Evolutionary conservation across 2,797 vertebrate genomes (phyloP).

Genomic region (Lacerta bilineata): DNA sequence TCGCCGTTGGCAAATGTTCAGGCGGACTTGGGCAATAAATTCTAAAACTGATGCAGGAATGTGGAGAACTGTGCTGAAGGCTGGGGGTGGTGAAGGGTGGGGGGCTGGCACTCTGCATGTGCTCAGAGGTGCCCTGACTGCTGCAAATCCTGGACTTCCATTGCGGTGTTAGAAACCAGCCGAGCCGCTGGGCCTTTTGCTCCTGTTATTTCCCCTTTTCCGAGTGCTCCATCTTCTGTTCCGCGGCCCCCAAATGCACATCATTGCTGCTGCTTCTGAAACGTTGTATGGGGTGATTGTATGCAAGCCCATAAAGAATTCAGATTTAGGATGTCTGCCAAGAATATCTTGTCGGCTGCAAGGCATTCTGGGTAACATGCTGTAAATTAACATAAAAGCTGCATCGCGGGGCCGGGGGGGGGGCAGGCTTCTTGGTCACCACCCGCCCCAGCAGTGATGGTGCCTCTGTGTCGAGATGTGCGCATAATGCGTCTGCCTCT

Average conservation of each 20-base stretch:
- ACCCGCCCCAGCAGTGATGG: conserved; percentile 66
- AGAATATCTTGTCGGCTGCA: conserved; percentile 75
- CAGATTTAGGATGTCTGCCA: conserved; percentile 80
- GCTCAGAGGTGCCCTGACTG: background rate
- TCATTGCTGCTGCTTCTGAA: conserved; percentile 54
- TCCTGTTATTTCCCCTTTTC: background rate
- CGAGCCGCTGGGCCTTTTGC: background rate
- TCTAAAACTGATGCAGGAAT: too few species aligned
- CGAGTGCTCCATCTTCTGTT: background rate
- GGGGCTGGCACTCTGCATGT: background rate
- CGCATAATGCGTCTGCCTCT: conserved; percentile 55
- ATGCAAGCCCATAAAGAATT: conserved; percentile 77
- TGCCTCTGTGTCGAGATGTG: conserved; percentile 72
- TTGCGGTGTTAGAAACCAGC: too few species aligned
- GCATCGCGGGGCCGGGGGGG: conserved; percentile 50
- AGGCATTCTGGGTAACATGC: conserved; percentile 82
- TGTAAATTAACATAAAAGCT: conserved; percentile 79
- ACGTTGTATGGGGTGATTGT: conserved; percentile 68
- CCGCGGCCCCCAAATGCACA: background rate
- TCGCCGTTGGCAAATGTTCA: too few species aligned
- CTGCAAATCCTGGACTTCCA: background rate
- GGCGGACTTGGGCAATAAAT: too few species aligned
- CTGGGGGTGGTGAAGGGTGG: too few species aligned
- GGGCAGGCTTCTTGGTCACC: conserved; percentile 47
- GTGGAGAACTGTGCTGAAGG: background rate